Base-by-base conservation (phyloP, 2,797 vertebrate genomes). In the Lates japonicus region DNA sequence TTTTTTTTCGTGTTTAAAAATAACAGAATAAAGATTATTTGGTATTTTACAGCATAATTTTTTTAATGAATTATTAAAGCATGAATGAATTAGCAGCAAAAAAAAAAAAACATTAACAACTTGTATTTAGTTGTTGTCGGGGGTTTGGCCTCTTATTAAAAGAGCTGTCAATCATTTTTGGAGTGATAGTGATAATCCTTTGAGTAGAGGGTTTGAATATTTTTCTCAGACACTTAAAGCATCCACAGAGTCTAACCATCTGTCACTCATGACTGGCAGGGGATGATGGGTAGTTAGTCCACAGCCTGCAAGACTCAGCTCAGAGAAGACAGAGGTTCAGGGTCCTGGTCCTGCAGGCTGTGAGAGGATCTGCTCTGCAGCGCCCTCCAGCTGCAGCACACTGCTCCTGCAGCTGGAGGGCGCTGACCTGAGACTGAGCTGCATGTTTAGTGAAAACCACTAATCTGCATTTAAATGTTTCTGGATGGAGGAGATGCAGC, bases 181-280 rank as follows among this genome's bases (percentile, higher is more conserved):
- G 29, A 68, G 46, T 37, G 31, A 48, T 22, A 17, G 83, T 20
- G 85, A 65, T 84, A 83, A 90, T 87, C 83, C 78, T 48, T 1
- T 7, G 71, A 70, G 64, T 12, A 29, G 49, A 81, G 69, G 68
- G 14, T 87, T 79, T 33, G 76, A 83, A 87, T 83, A 63, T 68
- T 88, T 29, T 86, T 1, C n/a, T 80, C 25, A 35, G 74, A 82
- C 82, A 65, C 76, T 81, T 51, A 2, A 44, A 72, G 76, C 60
- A 42, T 70, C 83, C 55, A 1, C 58, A 29, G 12, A 7, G 35
- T 70, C 61, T 48, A 1, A 78, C 68, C 83, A 82, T 59, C 57
- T 81, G 5, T 81, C 70, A 66, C 31, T 1, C 42, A 4, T 63
- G 72, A 55, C 63, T 37, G 75, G 39, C 76, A 57, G 52, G 61